phyloP scores from a whole-genome alignment of 2,797 vertebrate species.

The Malacoctenus gilli region DNA sequence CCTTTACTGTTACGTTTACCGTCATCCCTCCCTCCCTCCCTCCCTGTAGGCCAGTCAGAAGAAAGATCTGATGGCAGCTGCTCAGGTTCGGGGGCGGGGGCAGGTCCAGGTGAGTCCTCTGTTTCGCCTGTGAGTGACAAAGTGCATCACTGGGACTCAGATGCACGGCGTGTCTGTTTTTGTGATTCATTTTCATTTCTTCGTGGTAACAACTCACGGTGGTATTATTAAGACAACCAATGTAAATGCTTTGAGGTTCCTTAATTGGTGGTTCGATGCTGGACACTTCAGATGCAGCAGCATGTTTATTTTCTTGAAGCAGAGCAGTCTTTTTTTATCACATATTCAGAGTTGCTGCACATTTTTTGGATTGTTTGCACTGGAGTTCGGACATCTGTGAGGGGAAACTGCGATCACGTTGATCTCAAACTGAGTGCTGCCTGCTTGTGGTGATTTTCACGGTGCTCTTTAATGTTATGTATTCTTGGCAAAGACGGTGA shows the following conservation, averaged over 20 bases:
- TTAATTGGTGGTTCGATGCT: background rate
- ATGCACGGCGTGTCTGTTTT: conserved; percentile 11
- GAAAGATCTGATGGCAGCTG: conserved; percentile 83
- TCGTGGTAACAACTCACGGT: too few species aligned
- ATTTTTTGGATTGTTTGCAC: conserved; percentile 3
- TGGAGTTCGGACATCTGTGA: conserved; percentile 7
- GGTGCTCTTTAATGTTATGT: conserved; percentile 3
- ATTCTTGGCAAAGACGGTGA: conserved; percentile 6
- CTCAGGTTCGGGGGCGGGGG: conserved; percentile 82
- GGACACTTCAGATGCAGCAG: background rate
- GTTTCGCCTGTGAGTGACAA: conserved; percentile 43
- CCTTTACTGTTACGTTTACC: conserved; percentile 72
- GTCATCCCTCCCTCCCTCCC: conserved; percentile 82
- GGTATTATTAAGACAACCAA: too few species aligned
- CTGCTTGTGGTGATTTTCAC: conserved; percentile 1
- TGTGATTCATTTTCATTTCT: too few species aligned
- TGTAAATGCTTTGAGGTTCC: conserved; percentile 6
- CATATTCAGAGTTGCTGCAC: conserved; percentile 4
- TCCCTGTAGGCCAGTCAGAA: conserved; percentile 86
- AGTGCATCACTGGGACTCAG: conserved; percentile 38
- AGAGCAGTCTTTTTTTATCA: background rate
- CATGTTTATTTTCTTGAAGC: conserved; percentile 1
- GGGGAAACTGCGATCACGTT: background rate
- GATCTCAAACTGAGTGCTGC: background rate
- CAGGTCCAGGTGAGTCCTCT: conserved; percentile 84